A percentile compares a stretch with the other conserved stretches of the same genome.
These are phyloP conservation scores for Vultur gryphus DNA, from an alignment of 2,797 vertebrate species.

Conservation along the genomic window DNA sequence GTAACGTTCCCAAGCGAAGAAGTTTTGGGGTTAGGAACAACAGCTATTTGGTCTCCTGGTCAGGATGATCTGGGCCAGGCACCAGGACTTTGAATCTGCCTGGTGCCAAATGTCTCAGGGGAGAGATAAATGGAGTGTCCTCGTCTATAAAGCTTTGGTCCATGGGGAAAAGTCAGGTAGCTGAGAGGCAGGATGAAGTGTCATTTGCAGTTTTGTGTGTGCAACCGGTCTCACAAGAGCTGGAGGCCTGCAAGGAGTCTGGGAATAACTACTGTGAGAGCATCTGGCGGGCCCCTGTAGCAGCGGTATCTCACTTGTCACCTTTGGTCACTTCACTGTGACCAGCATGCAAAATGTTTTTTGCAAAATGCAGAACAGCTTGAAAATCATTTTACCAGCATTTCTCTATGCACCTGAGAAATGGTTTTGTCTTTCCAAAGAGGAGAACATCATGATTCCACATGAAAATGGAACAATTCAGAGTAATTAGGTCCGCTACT, in stretches of 20 bases:
- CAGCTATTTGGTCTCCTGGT: not conserved
- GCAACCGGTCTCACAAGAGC: not conserved
- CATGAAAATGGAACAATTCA: not conserved
- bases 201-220: not conserved
- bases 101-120: not conserved
- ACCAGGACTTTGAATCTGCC: not conserved
- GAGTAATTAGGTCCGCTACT: not conserved
- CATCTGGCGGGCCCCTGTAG: not conserved
- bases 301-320: not conserved
- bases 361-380: not conserved
- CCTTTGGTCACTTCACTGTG: conserved; percentile 10
- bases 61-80: not conserved
- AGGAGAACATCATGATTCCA: not conserved
- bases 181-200: not conserved
- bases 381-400: not conserved
- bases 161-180: not conserved
- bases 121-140: not conserved
- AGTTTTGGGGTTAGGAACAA: not conserved
- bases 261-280: not conserved
- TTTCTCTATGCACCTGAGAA: not conserved
- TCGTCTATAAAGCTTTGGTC: not conserved
- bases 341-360: not conserved
- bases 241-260: not conserved
- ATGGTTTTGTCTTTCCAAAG: not conserved
- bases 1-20: not conserved